phyloP scores from a whole-genome alignment of 2,888 invertebrate genomes.

The Drosophila atripex region DNA sequence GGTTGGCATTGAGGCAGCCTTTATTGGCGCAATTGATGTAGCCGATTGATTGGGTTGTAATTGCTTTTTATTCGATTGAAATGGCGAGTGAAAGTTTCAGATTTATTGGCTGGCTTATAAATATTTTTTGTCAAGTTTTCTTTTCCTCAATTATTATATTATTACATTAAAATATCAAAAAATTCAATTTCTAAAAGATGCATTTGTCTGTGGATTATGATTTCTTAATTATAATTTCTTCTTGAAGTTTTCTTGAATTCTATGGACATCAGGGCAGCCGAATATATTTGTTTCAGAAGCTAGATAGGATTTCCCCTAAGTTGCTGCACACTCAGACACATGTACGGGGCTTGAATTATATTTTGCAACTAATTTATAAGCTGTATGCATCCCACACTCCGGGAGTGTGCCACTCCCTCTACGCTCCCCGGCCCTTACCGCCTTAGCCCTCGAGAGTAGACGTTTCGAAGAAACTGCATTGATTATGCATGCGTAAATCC shows the following conservation, averaged over 20 bases:
- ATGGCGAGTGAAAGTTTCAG: not conserved
- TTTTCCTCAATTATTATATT: too few relatives aligned
- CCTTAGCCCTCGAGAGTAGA: slow-evolving; percentile 7
- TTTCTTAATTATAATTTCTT: not conserved
- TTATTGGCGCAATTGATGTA: slow-evolving; percentile 44
- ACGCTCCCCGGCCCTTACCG: too few relatives aligned
- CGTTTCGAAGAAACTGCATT: slow-evolving; percentile 68
- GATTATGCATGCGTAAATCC: slow-evolving; percentile 77
- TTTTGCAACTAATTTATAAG: slow-evolving; percentile 70
- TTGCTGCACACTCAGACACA: slow-evolving; percentile 6
- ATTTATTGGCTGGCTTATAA: not conserved
- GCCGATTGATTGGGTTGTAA: slow-evolving; percentile 66
- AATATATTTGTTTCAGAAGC: slow-evolving; percentile 1
- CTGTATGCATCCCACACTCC: slow-evolving; percentile 13
- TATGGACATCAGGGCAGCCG: not conserved
- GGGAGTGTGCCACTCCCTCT: not conserved
- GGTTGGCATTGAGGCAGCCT: slow-evolving; percentile 27
- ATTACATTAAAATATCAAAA: too few relatives aligned
- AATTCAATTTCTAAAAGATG: not conserved
- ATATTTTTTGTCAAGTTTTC: too few relatives aligned
- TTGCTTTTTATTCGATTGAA: slow-evolving; percentile 58
- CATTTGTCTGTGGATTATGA: not conserved
- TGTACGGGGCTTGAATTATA: slow-evolving; percentile 52
- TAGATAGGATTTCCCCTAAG: not conserved
- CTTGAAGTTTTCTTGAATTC: not conserved